Evolutionary conservation across 2,113 vertebrate species (phyloP), one percentile per base, ranked within the genome.

Genomic region (Caloenas nicobarica): DNA sequence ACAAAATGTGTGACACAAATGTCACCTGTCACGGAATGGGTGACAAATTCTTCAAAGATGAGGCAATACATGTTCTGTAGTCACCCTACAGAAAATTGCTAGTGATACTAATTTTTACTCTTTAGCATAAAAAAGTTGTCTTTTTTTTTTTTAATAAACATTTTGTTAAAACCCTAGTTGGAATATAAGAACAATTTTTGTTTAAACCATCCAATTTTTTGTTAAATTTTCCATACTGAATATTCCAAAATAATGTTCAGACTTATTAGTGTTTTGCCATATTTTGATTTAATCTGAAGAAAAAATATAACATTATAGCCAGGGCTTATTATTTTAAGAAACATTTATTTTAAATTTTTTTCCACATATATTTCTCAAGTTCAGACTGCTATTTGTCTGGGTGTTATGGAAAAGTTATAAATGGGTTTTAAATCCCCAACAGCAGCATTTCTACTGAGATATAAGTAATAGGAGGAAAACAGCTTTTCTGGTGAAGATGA

Each of bases 401-500:
- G 6, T 66, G 9, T 80, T 82, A 65, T 19, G 33, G 44, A 85
- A 51, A 76, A 85, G 17, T 65, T 93, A 83, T 74, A 89, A 96
- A 81, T 81, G 78, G 38, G 4, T 91, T 94, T 95, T 53, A 95
- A 94, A 94, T 91, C 48, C 38, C 18, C 46, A 73, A 29, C 31
- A 81, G 31, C 44, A 89, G 54, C 54, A 66, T 71, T 88, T 83
- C 56, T 60, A 31, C 64, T 50, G 76, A 85, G 66, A 86, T 88
- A 58, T 21, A 91, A 94, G 16, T 83, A 86, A 42, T 77, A 86
- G 62, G 54, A 77, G 23, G 34, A 79, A 95, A 87, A 36, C 9
- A 82, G n/a, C 65, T 95, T 80, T 91, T 85, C 40, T 86, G 36
- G 19, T 66, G 50, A 91, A 87, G 83, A 44, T 89, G 65, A 82